Conservation (phyloP, 1,140 invertebrate genomes). For the Zaprionus gabonicus region DNA sequence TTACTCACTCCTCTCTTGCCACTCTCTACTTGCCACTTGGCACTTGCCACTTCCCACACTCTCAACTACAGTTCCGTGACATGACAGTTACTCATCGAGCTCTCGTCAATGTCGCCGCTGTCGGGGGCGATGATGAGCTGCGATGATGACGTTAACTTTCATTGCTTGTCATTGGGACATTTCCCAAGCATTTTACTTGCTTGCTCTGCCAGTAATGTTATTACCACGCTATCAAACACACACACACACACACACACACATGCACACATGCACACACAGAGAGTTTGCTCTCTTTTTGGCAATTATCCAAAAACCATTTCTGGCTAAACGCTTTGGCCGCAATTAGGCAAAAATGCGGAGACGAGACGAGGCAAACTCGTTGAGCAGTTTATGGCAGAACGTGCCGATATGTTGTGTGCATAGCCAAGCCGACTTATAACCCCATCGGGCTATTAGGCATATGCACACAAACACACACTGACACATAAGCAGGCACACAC, state of each 20-base stretch:
- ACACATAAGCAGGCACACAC: background rate
- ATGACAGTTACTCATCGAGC: conserved; percentile 69
- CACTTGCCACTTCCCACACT: background rate
- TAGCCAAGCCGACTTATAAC: conserved; percentile 4
- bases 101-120: conserved; percentile 45
- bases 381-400: conserved; percentile 35
- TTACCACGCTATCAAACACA: conserved; percentile 49
- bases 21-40: background rate
- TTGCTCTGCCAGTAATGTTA: conserved; percentile 46
- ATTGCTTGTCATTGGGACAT: conserved; percentile 65
- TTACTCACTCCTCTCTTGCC: conserved; percentile 6
- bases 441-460: conserved; percentile 7
- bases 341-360: conserved; percentile 47
- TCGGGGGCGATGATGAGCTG: conserved; percentile 27
- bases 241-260: conserved; percentile 16
- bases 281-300: conserved; percentile 26
- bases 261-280: conserved; percentile 9
- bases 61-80: conserved; percentile 42
- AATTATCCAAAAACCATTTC: conserved; percentile 56
- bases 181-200: conserved; percentile 46
- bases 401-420: conserved; percentile 37
- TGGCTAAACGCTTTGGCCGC: conserved; percentile 52
- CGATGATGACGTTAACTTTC: conserved; percentile 68
- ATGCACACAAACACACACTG: background rate
- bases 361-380: conserved; percentile 12